Percentiles rank a stretch among this genome's conserved stretches.
These are phyloP conservation scores for Ichneumon xanthorius DNA, from an alignment of 2,888 invertebrate species.

Conservation along the genomic window DNA sequence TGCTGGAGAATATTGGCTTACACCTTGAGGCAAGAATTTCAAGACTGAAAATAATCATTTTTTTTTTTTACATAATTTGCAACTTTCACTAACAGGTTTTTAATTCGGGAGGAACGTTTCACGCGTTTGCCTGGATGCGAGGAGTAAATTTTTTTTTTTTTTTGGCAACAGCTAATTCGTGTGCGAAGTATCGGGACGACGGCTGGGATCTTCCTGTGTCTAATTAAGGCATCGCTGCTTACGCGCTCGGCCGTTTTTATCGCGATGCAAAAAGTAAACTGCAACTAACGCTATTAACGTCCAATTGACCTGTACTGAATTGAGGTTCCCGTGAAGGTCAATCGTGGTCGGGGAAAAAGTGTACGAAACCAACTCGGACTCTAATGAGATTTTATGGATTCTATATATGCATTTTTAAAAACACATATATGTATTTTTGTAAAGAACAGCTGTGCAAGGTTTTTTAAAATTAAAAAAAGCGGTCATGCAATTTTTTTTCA, in stretches of 20 bases:
- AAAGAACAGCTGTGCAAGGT: too few species aligned
- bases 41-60: not conserved
- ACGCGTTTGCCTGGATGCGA: not conserved
- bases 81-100: not conserved
- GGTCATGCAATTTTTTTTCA: too few species aligned
- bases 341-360: slow-evolving; percentile 44
- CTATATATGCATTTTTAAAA: not conserved
- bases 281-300: slow-evolving; percentile 52
- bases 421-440: not conserved
- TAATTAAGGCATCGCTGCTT: slow-evolving; percentile 8
- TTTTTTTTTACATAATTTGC: not conserved
- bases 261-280: slow-evolving; percentile 42
- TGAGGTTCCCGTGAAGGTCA: slow-evolving; percentile 58
- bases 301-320: slow-evolving; percentile 64
- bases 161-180: not conserved
- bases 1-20: not conserved
- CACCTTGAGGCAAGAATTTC: not conserved
- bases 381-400: slow-evolving; percentile 25
- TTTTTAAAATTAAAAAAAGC: too few species aligned
- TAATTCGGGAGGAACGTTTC: not conserved
- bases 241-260: slow-evolving; percentile 27
- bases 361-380: slow-evolving; percentile 28
- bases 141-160: not conserved
- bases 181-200: not conserved
- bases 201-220: not conserved